Base-by-base conservation (phyloP, 2,888 invertebrate species). In the Lydus trimaculatus region DNA sequence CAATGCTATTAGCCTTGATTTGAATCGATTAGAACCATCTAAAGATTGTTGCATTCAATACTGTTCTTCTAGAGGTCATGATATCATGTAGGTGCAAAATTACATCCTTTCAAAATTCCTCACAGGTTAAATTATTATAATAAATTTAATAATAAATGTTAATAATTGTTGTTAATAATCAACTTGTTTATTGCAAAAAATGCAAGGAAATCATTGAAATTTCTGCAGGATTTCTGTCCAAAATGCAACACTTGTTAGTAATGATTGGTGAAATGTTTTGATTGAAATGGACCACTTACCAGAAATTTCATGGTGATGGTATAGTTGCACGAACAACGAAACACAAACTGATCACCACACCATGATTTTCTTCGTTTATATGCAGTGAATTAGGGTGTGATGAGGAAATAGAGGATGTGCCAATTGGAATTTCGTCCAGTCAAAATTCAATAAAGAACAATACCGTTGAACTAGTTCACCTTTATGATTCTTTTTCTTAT, bases 261-360 rank as follows among this genome's bases (percentile, higher is more conserved):
- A 23, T 13, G 20, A 58, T n/a, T 58, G 5, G 58, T 5, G 58
- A 58, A 23, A 5, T 3, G 13, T 2, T 36, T 17, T 43, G 11
- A n/a, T 17, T 17, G 1, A 43, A 65, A 61, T 63, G 60, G 48
- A 52, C 67, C 67, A 65, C 70, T 70, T 70, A 70, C 70, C 70
- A 70, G 70, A 70, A 65, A 66, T 70, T 63, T 70, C 70, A 70
- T 70, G 63, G 36, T 69, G 58, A 36, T 69, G 59, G 66, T 43
- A n/a, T n/a, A 43, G 43, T 43, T 43, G 43, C 5, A 64, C 52
- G 67, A 65, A 58, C 65, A 64, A 70, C 66, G 52, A 59, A 65
- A 60, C 56, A 59, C 39, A 17, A 59, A 69, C 70, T 70, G 70
- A 60, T 59, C 59, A 65, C 25, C 70, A 25, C 67, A 67, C 62